Base-by-base conservation (phyloP, 2,888 invertebrate species). In the Oscheius sp. region DNA sequence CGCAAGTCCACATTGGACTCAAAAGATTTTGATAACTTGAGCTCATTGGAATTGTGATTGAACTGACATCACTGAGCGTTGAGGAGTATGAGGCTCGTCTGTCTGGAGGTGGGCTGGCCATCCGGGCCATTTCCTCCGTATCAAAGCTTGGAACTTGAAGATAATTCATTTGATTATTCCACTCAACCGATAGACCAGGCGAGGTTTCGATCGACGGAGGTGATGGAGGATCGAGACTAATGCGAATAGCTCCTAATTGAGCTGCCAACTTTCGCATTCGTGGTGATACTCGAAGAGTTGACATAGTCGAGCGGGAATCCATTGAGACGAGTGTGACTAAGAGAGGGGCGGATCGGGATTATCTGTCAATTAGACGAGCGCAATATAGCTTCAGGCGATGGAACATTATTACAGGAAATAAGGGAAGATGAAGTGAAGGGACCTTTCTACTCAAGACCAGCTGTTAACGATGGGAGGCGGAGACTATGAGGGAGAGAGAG, bases 81-180 rank as follows among this genome's bases (percentile, higher is more conserved):
- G 83, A 82, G 6, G 81, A 77, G 38, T 77, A 79, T 14, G 72
- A 72, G 44, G 75, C 74, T 36, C 84, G 64, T 30, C 83, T 67
- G 45, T 83, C 81, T 6, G 84, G 84, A 17, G 84, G 84, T 8
- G 84, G 80, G 5, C 75, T 76, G n/a, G 72, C 70, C 30, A 75
- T 51, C 22, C 69, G 68, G 6, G 69, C 28, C 22, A 33, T 38
- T 0, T 68, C 73, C 38, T 67, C 59, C 33, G 26, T 45, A 17
- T 66, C 57, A 20, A 61, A 33, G 20, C 62, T 56, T 17, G 56
- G 61, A 36, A 73, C 67, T 51, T 73, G 70, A 20, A 70, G 62
- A 57, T 73, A 77, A 63, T 68, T 63, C 77, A 77, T 75, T 41
- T 44, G 41, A 17, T 24, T 44, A 38, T 32, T 38, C 28, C 51